Evolutionary conservation across 2,113 vertebrate species (phyloP), one percentile per base, ranked within the genome.

Genomic region (Hippocampus barbouri): DNA sequence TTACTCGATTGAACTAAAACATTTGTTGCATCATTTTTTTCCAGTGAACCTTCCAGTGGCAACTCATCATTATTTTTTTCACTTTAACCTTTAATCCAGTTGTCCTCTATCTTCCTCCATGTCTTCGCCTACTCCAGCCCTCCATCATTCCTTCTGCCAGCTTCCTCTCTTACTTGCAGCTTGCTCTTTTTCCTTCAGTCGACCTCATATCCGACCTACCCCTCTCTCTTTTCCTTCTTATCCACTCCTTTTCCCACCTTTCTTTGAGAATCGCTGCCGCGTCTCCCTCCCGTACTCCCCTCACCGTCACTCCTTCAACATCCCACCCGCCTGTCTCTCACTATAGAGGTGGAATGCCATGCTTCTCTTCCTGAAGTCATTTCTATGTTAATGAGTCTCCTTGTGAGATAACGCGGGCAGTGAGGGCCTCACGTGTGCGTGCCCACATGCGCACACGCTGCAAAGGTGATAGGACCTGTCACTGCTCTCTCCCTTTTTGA

Each of bases 301-400:
- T 9, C 70, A 34, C 41, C 43, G 53, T 74, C 61, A 23, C 47
- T 61, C 56, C 45, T 57, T 53, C 61, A 45, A 60, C 73, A 66
- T 70, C 60, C 70, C 76, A 81, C 53, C 68, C 77, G 73, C 73
- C 77, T 75, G 64, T 83, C 82, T 83, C 76, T 78, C 77, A 83
- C 68, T 74, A 38, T 38, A 78, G 79, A 88, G 85, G 85, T 89
- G 85, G 86, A 77, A 82, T 9, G 69, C 83, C 83, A 77, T 82
- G 80, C 83, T 87, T 90, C 84, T 85, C 87, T 88, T 89, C 88
- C 89, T 89, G 80, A 90, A 93, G 89, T 92, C 79, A 93, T 93
- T 93, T 92, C 91, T 93, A 92, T 93, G 91, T 90, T 93, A 93
- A 93, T 93, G 88, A 92, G 90, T 89, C 86, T 90, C 73, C 84